These are phyloP conservation scores for Sciurus niger DNA, from an alignment of 2,113 vertebrate species.

Conservation along the genomic window DNA sequence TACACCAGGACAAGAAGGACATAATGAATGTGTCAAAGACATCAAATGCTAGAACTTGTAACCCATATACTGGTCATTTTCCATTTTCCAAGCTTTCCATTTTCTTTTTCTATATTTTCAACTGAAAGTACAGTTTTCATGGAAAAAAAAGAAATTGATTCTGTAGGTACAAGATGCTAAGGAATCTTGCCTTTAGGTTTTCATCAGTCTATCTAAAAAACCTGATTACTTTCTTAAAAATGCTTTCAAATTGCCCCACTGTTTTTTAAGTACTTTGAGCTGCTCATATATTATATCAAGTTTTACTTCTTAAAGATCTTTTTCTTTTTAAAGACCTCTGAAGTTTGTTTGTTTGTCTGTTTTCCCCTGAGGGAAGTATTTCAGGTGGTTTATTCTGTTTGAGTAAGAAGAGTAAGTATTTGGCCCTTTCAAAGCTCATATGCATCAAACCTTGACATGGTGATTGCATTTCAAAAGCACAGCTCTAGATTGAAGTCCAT, in stretches of 20 bases:
- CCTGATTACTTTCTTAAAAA: slow-evolving; percentile 22
- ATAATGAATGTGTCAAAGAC: background rate
- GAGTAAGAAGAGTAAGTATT: background rate
- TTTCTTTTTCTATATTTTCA: background rate
- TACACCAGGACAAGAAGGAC: background rate
- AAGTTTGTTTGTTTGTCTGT: background rate
- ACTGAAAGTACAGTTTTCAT: background rate
- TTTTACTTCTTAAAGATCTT: background rate
- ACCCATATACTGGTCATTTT: background rate
- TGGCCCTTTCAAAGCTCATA: background rate
- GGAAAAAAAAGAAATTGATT: background rate
- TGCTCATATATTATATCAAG: background rate
- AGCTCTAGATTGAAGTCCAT: background rate
- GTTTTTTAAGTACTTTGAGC: background rate
- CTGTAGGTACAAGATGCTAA: background rate
- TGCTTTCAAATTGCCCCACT: background rate
- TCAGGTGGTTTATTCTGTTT: slow-evolving; percentile 47
- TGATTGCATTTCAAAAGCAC: slow-evolving; percentile 18
- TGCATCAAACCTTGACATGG: background rate
- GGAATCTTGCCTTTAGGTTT: background rate
- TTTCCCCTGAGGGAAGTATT: background rate
- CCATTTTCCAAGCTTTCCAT: background rate
- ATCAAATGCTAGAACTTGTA: background rate
- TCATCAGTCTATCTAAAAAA: slow-evolving; percentile 6
- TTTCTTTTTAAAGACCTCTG: background rate